Base-by-base conservation (phyloP, 2,888 invertebrate genomes). In the Apamea monoglypha region DNA sequence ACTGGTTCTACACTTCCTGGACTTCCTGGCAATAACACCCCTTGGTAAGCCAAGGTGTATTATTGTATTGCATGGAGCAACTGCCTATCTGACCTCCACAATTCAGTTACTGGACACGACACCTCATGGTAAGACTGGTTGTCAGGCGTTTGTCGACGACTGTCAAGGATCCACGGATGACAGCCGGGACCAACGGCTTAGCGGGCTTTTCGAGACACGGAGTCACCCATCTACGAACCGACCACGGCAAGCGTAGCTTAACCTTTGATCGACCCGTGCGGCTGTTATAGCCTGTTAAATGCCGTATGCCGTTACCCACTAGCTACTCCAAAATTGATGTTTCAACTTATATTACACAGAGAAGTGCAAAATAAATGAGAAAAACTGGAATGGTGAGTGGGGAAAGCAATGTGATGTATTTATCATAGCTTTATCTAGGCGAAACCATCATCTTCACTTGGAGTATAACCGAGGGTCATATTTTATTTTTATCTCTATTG, bases 341-440 rank as follows among this genome's bases (percentile, higher is more conserved):
- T 67, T 32, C 8, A 14, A 53, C 29, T 32, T 10, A 21, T 59
- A 4, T 29, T 21, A 50, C 16, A 67, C 5, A 68, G 21, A 76
- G 66, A 71, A 75, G 44, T 78, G 72, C 67, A 76, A 76, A 81
- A 2, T 21, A 18, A 53, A 75, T 64, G 70, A 77, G 76, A 76
- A 74, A 72, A 63, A n/a, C 36, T 69, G 68, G 72, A 81, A 84
- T 61, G 69, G 63, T 50, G 61, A 78, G 66, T 74, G 50, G 21
- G 72, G 53, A 84, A 78, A 66, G 71, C 83, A 68, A 83, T 83
- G 75, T 76, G 78, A 78, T 63, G 76, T 88, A 91, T 91, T 91
- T 90, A 91, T 92, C 87, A 91, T 36, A 68, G 56, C 78, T 70
- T 88, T 92, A 91, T 92, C 92, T 84, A 80, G 82, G 89, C 82